Base-by-base conservation (phyloP, 23 tunicate species). In the Styela clava region DNA sequence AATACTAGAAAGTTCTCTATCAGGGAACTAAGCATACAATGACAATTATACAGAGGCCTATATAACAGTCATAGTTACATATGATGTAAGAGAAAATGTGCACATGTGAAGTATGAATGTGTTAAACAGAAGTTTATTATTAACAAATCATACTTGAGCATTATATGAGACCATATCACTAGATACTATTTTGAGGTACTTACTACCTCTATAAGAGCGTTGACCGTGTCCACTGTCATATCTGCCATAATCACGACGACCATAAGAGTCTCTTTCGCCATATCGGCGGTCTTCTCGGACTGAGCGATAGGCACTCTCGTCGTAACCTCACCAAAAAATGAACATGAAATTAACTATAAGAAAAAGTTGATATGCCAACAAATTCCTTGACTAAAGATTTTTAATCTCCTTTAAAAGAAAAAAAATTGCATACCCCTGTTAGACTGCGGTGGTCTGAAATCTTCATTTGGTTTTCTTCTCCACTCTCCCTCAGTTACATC, bases 401-500 rank as follows among this genome's bases (percentile, higher is more conserved):
- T n/a, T n/a, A n/a, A n/a, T n/a, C n/a, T n/a, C n/a, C n/a, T n/a
- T n/a, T n/a, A n/a, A n/a, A n/a, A n/a, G n/a, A n/a, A n/a, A n/a
- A n/a, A n/a, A n/a, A n/a, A n/a, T n/a, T n/a, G n/a, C n/a, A n/a
- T n/a, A 71, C 77, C 81, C 1, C 81, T 37, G 37, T 51, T 29
- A 1, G 24, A 19, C 24, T 67, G 71, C 35, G 51, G 73, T 12
- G 72, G 83, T 64, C 52, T 26, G 73, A 24, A 31, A 28, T 33
- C 35, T 30, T 85, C 79, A 44, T 85, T 52, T 23, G 90, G 74
- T 31, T 69, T n/a, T 61, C 69, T 52, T 61, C 97, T 77, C 97
- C 97, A 91, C 79, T 91, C 88, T 29, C 97, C 85, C 20, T 86
- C 90, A 2, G 90, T 85, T 21, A 85, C 86, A 62, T 91, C 97